Conservation (phyloP, 2,888 invertebrate species). For the Cataglyphis altisquamis region DNA sequence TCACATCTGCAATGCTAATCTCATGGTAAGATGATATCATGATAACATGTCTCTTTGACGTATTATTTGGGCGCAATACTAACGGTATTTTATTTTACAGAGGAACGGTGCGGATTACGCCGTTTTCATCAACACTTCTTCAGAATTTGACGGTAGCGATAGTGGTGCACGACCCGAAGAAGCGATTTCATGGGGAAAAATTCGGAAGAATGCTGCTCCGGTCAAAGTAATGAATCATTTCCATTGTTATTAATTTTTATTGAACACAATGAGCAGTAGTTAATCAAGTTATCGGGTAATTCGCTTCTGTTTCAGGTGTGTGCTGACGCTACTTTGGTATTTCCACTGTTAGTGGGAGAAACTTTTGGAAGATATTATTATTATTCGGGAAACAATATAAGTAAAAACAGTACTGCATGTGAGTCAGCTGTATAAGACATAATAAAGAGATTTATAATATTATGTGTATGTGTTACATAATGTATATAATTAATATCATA, state of each 20-base stretch:
- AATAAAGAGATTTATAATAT: conserved; percentile 5
- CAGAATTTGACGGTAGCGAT: conserved; percentile 99
- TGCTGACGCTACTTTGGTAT: conserved; percentile 97
- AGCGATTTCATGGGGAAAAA: conserved; percentile 99
- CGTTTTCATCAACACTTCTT: conserved; percentile 97
- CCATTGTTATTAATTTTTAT: conserved; percentile 19
- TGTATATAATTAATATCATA: neutral
- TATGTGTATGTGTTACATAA: neutral
- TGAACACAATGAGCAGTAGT: neutral
- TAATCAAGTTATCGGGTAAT: neutral
- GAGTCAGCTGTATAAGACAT: conserved; percentile 74
- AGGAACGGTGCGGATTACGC: conserved; percentile 98
- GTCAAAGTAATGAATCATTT: conserved; percentile 90
- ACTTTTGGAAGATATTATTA: conserved; percentile 92
- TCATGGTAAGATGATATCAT: conserved; percentile 91
- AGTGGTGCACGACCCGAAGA: conserved; percentile 99
- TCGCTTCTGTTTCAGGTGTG: conserved; percentile 88
- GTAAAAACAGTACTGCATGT: conserved; percentile 67
- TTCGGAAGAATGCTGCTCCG: conserved; percentile 94
- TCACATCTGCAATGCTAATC: conserved; percentile 99
- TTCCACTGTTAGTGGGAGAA: conserved; percentile 97
- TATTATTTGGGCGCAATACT: neutral
- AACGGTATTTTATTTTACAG: conserved; percentile 84
- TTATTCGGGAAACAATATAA: conserved; percentile 66
- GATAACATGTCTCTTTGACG: neutral